Evolutionary conservation across 1,140 invertebrate species (phyloP), one percentile per base, ranked within the genome.

Genomic region (Dendrolimus punctatus): DNA sequence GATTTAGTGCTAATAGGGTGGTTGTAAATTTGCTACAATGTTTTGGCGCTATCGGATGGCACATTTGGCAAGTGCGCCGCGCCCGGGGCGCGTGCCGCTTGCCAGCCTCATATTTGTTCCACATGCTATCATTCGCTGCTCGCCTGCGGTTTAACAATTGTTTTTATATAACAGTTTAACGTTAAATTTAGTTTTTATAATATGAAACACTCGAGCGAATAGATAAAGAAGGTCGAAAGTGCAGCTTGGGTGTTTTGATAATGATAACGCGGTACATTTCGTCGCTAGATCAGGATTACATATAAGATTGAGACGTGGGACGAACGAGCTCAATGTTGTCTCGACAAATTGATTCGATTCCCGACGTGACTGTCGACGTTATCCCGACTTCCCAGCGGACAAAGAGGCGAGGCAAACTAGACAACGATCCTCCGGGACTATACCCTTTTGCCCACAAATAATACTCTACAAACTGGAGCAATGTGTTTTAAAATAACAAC

Each of bases 1-100:
- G 81, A 85, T 85, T 85, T 85, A 85, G 78, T 85, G 82, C 80
- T 85, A 85, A 85, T 85, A 85, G 81, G 75, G 76, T 78, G 72
- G 78, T 67, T 77, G 74, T 85, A 85, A 85, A 85, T 83, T 81
- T 70, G 68, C 74, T 67, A 64, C 73, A 77, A 81, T 83, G 76
- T 81, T 77, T 71, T 69, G 73, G 69, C 71, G 78, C 77, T 83
- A 85, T 85, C 81, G 73, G 76, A 74, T 81, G 78, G 75, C 72
- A 83, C 73, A 85, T 85, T 85, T 83, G 80, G 80, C 82, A 82
- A 77, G 74, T 51, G 56, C 54, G 52, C 53, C 51, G 53, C 70
- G 76, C 80, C 72, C 50, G 57, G 55, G 73, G 79, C 73, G 58
- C 10, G 65, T 56, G 63, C 36, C 43, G 67, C 66, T 67, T 82